These are phyloP conservation scores for Columbina picui DNA, from an alignment of 2,113 vertebrate genomes.

Conservation along the genomic window DNA sequence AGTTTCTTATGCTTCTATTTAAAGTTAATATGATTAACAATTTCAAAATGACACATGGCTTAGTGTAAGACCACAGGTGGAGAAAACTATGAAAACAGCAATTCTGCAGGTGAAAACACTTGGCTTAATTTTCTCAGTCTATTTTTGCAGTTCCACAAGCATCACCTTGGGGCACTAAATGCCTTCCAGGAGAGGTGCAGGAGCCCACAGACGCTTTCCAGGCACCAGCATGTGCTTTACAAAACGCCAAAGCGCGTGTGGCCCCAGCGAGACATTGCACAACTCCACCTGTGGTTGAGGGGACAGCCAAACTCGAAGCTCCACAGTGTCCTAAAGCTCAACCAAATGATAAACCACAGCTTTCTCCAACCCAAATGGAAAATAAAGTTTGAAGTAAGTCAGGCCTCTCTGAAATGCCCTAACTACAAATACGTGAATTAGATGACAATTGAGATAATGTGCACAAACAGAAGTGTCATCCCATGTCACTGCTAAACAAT, in stretches of 20 bases:
- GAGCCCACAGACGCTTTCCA: not conserved
- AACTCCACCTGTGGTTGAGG: fast-evolving
- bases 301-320: not conserved
- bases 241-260: fast-evolving
- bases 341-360: not conserved
- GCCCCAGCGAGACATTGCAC: not conserved
- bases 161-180: not conserved
- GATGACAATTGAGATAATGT: not conserved
- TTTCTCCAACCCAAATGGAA: not conserved
- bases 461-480: not conserved
- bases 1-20: not conserved
- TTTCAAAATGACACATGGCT: not conserved
- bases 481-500: not conserved
- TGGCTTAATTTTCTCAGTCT: not conserved
- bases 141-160: not conserved
- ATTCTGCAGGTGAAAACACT: not conserved
- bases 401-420: not conserved
- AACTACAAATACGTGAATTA: not conserved
- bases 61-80: not conserved
- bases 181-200: not conserved
- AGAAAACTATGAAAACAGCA: not conserved
- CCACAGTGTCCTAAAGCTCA: fast-evolving
- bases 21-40: not conserved
- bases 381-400: not conserved
- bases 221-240: not conserved